Conservation (phyloP, 1,140 invertebrate species). For the Ips nitidus region DNA sequence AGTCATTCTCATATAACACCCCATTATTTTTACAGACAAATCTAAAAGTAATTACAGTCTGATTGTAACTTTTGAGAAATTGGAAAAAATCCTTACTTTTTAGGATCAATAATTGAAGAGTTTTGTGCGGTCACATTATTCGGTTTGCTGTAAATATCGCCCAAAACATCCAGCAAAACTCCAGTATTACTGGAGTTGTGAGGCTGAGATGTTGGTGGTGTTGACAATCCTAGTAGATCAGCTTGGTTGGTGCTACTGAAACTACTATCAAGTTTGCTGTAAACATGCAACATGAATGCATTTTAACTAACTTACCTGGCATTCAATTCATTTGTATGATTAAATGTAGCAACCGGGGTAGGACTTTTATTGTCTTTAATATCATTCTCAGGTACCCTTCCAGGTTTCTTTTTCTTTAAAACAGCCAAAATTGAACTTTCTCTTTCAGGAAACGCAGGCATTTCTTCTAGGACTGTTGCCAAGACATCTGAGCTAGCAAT, state of each 20-base stretch:
- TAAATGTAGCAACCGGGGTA: constrained; percentile 59
- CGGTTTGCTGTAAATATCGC: constrained; percentile 77
- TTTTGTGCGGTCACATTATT: constrained; percentile 60
- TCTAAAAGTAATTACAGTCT: constrained; percentile 55
- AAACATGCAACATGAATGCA: constrained; percentile 9
- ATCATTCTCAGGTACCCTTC: constrained; percentile 82
- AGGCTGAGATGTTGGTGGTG: constrained; percentile 71
- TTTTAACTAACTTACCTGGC: constrained; percentile 52
- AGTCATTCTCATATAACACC: constrained; percentile 96
- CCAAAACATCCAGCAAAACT: constrained; percentile 87
- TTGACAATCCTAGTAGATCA: constrained; percentile 83
- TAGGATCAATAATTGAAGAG: constrained; percentile 33
- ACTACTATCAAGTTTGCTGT: constrained; percentile 45
- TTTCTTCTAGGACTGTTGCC: constrained; percentile 98
- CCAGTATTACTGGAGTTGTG: constrained; percentile 64
- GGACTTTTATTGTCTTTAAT: constrained; percentile 79
- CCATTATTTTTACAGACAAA: constrained; percentile 98
- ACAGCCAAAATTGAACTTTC: constrained; percentile 97
- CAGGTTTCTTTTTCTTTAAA: constrained; percentile 97
- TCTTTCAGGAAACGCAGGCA: constrained; percentile 99
- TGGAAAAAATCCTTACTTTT: constrained; percentile 36
- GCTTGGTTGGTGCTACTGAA: constrained; percentile 61
- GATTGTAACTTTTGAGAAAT: not conserved
- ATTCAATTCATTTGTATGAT: constrained; percentile 63
- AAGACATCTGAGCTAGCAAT: constrained; percentile 96